Percentiles rank a stretch among this genome's conserved stretches.
These are phyloP conservation scores for Phortica okadai DNA, from an alignment of 2,888 invertebrate genomes.

Conservation along the genomic window DNA sequence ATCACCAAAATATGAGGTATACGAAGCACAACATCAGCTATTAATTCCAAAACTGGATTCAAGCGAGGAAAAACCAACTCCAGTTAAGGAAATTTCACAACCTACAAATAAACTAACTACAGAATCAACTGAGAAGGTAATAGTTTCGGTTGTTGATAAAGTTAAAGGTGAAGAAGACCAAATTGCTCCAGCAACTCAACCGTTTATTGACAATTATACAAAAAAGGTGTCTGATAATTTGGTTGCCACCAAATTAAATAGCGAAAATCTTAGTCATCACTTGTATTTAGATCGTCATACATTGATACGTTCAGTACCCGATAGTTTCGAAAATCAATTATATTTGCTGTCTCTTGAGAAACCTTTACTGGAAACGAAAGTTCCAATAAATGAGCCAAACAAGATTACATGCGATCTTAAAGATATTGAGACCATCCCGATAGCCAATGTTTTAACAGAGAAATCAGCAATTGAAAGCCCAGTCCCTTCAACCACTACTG, in stretches of 20 bases:
- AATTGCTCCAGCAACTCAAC: conserved; percentile 33
- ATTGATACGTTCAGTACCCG: conserved; percentile 44
- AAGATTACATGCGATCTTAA: conserved; percentile 16
- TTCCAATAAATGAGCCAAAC: conserved; percentile 19
- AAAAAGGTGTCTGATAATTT: conserved; percentile 64
- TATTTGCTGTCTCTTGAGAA: conserved; percentile 41
- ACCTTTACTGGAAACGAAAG: conserved; percentile 18
- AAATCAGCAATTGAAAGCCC: not conserved
- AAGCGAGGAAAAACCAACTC: not conserved
- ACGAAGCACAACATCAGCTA: conserved; percentile 51
- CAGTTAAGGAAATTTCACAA: not conserved
- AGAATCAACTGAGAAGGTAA: conserved; percentile 15
- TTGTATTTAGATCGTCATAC: conserved; percentile 56
- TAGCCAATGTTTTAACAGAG: not conserved
- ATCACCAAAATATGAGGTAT: conserved; percentile 43
- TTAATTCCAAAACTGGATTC: conserved; percentile 30
- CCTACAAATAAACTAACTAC: not conserved
- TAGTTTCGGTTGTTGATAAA: not conserved
- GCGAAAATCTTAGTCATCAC: conserved; percentile 58
- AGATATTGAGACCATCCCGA: not conserved
- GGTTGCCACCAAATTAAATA: conserved; percentile 50
- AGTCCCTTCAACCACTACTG: conserved; percentile 16
- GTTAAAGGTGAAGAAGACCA: conserved; percentile 8
- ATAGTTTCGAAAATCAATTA: conserved; percentile 82
- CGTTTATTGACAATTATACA: conserved; percentile 60